These are phyloP conservation scores for Pyxicephalus adspersus DNA, from an alignment of 2,113 vertebrate species.

Conservation along the genomic window DNA sequence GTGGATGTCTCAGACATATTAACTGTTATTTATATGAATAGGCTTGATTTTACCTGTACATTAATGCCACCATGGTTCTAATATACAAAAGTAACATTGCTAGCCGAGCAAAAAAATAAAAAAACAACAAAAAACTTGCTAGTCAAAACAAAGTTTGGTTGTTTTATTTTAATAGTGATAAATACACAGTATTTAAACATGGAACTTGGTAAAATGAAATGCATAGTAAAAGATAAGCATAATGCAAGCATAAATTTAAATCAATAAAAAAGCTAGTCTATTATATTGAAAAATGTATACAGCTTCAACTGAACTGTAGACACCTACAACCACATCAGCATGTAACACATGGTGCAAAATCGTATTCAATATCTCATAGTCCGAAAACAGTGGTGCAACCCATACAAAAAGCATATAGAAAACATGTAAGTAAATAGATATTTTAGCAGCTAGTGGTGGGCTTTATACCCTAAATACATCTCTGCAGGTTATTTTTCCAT, in stretches of 20 bases:
- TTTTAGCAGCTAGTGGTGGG: conserved; percentile 49
- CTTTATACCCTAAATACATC: conserved; percentile 37
- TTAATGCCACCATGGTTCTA: too few species aligned
- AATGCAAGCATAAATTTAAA: conserved; percentile 68
- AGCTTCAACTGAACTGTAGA: conserved; percentile 15
- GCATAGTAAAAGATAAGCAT: conserved; percentile 72
- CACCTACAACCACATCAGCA: conserved; percentile 13
- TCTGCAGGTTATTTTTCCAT: conserved; percentile 32
- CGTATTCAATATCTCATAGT: conserved; percentile 15
- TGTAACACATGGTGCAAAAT: conserved; percentile 30
- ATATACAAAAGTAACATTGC: too few species aligned
- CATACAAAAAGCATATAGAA: conserved; percentile 55
- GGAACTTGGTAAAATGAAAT: conserved; percentile 77
- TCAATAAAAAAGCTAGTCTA: conserved; percentile 66
- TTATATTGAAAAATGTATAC: conserved; percentile 61
- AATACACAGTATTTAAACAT: conserved; percentile 81
- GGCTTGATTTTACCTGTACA: too few species aligned
- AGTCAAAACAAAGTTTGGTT: too few species aligned
- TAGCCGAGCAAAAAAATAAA: too few species aligned
- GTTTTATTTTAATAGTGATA: conserved; percentile 73
- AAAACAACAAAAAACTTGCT: too few species aligned
- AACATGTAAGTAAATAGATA: conserved; percentile 51
- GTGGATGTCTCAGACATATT: too few species aligned
- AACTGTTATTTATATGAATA: too few species aligned
- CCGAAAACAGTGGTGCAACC: conserved; percentile 47